A percentile compares a stretch with the other conserved stretches of the same genome.
phyloP scores from a whole-genome alignment of 2,888 invertebrate species.

The Pachymerium ferrugineum region DNA sequence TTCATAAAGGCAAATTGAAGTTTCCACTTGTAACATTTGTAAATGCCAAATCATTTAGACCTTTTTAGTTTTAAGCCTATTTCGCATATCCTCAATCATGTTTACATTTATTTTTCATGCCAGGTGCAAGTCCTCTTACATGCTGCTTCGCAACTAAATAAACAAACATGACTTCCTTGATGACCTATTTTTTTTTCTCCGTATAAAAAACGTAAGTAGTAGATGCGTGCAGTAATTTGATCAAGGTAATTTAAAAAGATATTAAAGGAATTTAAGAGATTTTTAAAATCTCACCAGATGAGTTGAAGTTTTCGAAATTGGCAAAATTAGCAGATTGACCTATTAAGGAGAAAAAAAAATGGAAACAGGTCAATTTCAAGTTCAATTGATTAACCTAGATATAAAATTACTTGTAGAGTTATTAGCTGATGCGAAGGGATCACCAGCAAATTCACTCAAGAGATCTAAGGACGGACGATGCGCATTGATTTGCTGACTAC shows the following conservation, averaged over 20 bases:
- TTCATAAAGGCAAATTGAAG: too few species aligned
- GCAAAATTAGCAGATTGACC: constrained; percentile 44
- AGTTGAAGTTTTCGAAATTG: constrained; percentile 45
- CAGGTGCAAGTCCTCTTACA: background rate
- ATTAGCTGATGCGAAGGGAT: constrained; percentile 43
- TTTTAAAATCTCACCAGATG: background rate
- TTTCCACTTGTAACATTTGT: too few species aligned
- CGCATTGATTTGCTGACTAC: background rate
- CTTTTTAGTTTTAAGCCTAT: too few species aligned
- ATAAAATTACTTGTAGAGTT: background rate
- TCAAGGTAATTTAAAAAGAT: background rate
- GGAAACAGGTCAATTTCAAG: background rate
- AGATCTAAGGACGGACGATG: constrained; percentile 41
- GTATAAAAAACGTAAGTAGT: background rate
- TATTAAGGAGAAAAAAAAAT: background rate
- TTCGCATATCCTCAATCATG: too few species aligned
- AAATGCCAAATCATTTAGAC: too few species aligned
- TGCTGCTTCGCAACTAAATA: background rate
- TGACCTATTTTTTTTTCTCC: background rate
- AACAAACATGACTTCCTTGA: background rate
- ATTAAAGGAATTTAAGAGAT: background rate
- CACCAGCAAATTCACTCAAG: constrained; percentile 46
- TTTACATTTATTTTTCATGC: background rate
- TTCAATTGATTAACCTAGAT: too few species aligned
- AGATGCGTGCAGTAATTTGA: too few species aligned